A percentile compares a stretch with the other conserved stretches of the same genome.
Conservation (phyloP, 2,888 invertebrate species). For the Sceliomorpha sp. region DNA sequence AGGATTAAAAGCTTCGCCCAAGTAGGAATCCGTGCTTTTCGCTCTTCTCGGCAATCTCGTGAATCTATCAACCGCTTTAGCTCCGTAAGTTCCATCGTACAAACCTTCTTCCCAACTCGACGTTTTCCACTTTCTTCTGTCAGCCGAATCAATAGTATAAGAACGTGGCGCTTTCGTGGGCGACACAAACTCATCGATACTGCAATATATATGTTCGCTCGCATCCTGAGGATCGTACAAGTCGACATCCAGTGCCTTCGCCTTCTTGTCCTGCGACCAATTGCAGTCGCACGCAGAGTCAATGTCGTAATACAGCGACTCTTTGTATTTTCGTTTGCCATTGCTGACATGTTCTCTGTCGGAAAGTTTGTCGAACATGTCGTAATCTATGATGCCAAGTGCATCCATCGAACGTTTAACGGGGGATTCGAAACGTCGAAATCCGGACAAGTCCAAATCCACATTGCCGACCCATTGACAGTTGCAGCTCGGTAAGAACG, state of each 20-base stretch:
- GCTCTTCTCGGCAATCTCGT: slow-evolving; percentile 60
- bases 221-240: slow-evolving; percentile 57
- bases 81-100: slow-evolving; percentile 26
- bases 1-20: slow-evolving; percentile 63
- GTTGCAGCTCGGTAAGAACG: slow-evolving; percentile 80
- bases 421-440: slow-evolving; percentile 48
- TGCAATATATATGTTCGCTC: slow-evolving; percentile 78
- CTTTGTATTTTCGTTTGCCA: slow-evolving; percentile 65
- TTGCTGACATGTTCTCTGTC: slow-evolving; percentile 59
- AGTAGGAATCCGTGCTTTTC: slow-evolving; percentile 71
- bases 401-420: slow-evolving; percentile 51
- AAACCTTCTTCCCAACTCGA: slow-evolving; percentile 45
- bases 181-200: slow-evolving; percentile 83
- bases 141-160: slow-evolving; percentile 64
- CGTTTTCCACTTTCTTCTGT: slow-evolving; percentile 62
- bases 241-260: slow-evolving; percentile 59
- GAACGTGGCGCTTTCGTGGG: slow-evolving; percentile 54
- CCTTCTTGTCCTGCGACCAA: slow-evolving; percentile 61
- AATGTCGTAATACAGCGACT: slow-evolving; percentile 60
- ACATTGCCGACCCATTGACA: slow-evolving; percentile 59
- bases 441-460: slow-evolving; percentile 34
- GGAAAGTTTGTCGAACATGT: slow-evolving; percentile 48
- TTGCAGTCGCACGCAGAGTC: slow-evolving; percentile 55
- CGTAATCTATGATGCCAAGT: slow-evolving; percentile 56
- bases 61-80: slow-evolving; percentile 9